A percentile compares a stretch with the other conserved stretches of the same genome.
phyloP scores from a whole-genome alignment of 2,797 vertebrate species.

The Paratrypauchen microcephalus region DNA sequence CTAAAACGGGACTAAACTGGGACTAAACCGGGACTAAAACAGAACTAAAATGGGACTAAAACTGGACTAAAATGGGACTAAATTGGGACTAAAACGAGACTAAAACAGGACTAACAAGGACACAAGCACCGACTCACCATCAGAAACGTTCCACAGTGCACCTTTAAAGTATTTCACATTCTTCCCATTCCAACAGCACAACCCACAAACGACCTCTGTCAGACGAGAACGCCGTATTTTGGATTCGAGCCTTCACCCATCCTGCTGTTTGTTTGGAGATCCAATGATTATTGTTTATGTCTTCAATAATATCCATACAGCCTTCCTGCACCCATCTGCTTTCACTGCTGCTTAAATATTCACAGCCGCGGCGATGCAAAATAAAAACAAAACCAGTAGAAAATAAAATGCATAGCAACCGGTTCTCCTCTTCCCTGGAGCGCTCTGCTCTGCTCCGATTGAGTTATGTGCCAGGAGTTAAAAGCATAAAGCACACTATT shows the following conservation, averaged over 20 bases:
- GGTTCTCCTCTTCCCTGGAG: slow-evolving; percentile 22
- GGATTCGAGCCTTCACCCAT: background rate
- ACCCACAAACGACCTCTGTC: background rate
- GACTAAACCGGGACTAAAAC: too few relatives aligned
- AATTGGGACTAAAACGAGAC: too few relatives aligned
- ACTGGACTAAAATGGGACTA: too few relatives aligned
- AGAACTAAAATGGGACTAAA: too few relatives aligned
- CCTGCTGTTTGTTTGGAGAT: slow-evolving; percentile 51
- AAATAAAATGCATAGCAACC: slow-evolving; percentile 41
- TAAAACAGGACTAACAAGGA: too few relatives aligned
- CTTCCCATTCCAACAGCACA: background rate
- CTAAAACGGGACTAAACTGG: too few relatives aligned
- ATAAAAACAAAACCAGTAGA: slow-evolving; percentile 63
- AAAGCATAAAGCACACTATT: slow-evolving; percentile 22
- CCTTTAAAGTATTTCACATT: background rate
- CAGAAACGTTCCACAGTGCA: too few relatives aligned
- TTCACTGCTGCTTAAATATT: slow-evolving; percentile 75
- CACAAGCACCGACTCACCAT: too few relatives aligned
- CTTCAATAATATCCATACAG: slow-evolving; percentile 70
- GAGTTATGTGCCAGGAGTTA: slow-evolving; percentile 41
- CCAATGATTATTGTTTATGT: slow-evolving; percentile 78
- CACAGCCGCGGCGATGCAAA: slow-evolving; percentile 62
- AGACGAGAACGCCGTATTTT: background rate
- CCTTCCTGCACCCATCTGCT: slow-evolving; percentile 70
- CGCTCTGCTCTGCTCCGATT: slow-evolving; percentile 29